A percentile compares a stretch with the other conserved stretches of the same genome.
Conservation (phyloP, 1,140 invertebrate species). For the Gonioctena quinquepunctata region DNA sequence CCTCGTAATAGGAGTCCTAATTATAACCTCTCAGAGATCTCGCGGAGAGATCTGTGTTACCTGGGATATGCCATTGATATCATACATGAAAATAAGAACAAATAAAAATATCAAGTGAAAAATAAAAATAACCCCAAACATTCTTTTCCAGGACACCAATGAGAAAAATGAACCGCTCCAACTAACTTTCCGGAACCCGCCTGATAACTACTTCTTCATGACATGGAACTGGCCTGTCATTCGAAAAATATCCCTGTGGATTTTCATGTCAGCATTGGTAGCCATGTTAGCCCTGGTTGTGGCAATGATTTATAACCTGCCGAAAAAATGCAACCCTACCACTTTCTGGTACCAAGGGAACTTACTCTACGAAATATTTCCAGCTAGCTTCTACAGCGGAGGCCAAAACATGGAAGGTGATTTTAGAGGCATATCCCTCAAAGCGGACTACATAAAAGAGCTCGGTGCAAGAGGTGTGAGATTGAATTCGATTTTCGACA, state of each 20-base stretch:
- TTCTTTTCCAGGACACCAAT: slow-evolving; percentile 42
- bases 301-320: slow-evolving; percentile 70
- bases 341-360: slow-evolving; percentile 79
- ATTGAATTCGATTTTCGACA: slow-evolving; percentile 75
- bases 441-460: slow-evolving; percentile 69
- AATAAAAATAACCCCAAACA: too few relatives aligned
- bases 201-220: slow-evolving; percentile 69
- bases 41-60: too few relatives aligned
- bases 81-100: too few relatives aligned
- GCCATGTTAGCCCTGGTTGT: slow-evolving; percentile 72
- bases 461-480: slow-evolving; percentile 70
- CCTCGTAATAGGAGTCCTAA: too few relatives aligned
- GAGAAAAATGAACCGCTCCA: slow-evolving; percentile 56
- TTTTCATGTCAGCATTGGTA: slow-evolving; percentile 68
- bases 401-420: slow-evolving; percentile 77
- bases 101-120: too few relatives aligned
- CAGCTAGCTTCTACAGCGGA: slow-evolving; percentile 78
- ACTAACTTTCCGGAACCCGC: slow-evolving; percentile 62
- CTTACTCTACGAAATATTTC: slow-evolving; percentile 82
- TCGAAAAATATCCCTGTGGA: slow-evolving; percentile 71
- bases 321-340: slow-evolving; percentile 69
- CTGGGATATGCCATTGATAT: too few relatives aligned
- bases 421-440: slow-evolving; percentile 68
- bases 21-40: too few relatives aligned
- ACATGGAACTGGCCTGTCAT: slow-evolving; percentile 82